Base-by-base conservation (phyloP, 1,140 invertebrate genomes). In the Danaus melanippus region DNA sequence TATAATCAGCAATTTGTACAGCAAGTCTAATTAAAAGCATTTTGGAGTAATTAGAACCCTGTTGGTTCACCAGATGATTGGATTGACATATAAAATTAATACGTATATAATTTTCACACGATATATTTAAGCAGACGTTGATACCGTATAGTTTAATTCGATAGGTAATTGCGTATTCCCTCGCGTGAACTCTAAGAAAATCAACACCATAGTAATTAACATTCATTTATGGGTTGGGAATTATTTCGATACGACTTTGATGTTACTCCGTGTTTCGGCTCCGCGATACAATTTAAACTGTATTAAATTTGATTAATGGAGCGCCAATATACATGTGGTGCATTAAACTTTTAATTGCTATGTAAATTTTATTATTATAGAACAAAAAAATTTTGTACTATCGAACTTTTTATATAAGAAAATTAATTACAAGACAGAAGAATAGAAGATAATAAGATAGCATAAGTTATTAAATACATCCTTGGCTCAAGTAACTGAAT, bases 161-260 rank as follows among this genome's bases (percentile, higher is more conserved):
- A 75, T 82, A 78, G 70, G 69, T 74, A 79, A 75, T 81, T 79
- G 68, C 60, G 60, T 58, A 50, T 50, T 71, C 76, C 76, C 76
- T 40, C 43, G 72, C 58, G 64, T 72, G 21, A 43, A 15, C 67
- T 73, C 74, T 76, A 73, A 69, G 68, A 68, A 71, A 76, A 79
- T 79, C 74, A 82, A 80, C 76, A 79, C 74, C 81, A 79, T 54
- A 71, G 60, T 77, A 84, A 84, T 80, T 84, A 83, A 74, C 60
- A 80, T 76, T 81, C 74, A 72, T 84, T 79, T 81, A 81, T 77
- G 71, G 71, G 71, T 76, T 68, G 64, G 45, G 67, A 60, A 74
- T 68, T 74, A 79, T 77, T 78, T 76, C 56, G 71, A 57, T 59
- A 59, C 53, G 53, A 64, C 73, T 84, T 80, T 80, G 77, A 80